Conservation (phyloP, 2,888 invertebrate species). For the Orchesella flavescens region DNA sequence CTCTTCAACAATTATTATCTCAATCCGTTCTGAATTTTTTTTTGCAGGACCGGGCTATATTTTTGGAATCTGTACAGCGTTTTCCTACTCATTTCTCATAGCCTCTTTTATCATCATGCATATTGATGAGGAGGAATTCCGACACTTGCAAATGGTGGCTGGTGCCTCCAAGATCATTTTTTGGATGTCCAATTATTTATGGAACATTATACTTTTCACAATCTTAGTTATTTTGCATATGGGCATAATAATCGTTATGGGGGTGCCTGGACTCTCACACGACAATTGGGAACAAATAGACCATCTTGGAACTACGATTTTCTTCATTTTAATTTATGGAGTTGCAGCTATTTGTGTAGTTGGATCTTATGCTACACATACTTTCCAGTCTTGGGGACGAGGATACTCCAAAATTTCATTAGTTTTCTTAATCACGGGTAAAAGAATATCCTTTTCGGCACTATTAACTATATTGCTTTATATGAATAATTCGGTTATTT, state of each 20-base stretch:
- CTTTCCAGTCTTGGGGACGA: slow-evolving; percentile 14
- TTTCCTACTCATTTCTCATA: slow-evolving; percentile 45
- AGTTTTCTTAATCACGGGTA: slow-evolving; percentile 37
- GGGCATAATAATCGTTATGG: neutral
- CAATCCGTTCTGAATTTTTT: too few relatives aligned
- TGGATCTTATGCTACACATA: slow-evolving; percentile 20
- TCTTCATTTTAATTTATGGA: slow-evolving; percentile 40
- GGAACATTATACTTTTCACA: slow-evolving; percentile 46
- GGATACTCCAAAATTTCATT: slow-evolving; percentile 35
- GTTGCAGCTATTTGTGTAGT: slow-evolving; percentile 17
- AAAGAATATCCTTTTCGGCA: neutral
- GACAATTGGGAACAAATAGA: neutral
- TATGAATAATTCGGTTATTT: neutral
- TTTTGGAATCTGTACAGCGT: slow-evolving; percentile 23
- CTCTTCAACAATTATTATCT: too few relatives aligned
- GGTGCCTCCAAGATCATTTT: slow-evolving; percentile 44
- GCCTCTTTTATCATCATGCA: slow-evolving; percentile 54
- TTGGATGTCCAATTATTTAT: slow-evolving; percentile 53
- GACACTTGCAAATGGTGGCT: slow-evolving; percentile 47
- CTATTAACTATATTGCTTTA: neutral
- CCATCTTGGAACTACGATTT: neutral
- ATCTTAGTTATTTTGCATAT: slow-evolving; percentile 12
- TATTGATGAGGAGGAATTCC: slow-evolving; percentile 50
- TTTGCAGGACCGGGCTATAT: slow-evolving; percentile 34
- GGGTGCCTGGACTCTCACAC: slow-evolving; percentile 8